These are phyloP conservation scores for Ophraella communa DNA, from an alignment of 2,888 invertebrate species.

Conservation along the genomic window DNA sequence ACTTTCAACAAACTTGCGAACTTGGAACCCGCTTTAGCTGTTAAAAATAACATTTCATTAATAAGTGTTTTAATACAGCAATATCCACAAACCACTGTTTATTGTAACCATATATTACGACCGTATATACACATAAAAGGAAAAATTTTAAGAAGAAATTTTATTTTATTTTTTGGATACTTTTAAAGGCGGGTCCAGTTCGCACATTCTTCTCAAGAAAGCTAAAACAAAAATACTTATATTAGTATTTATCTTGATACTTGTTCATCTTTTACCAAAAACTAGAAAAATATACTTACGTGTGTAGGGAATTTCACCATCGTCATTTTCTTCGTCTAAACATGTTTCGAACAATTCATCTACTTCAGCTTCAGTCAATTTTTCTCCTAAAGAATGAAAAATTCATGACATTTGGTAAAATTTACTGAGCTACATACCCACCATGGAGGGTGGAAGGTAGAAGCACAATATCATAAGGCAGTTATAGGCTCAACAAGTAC, in stretches of 20 bases:
- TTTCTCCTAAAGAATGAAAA: constrained; percentile 71
- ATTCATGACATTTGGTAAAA: too few species aligned
- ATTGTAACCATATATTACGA: constrained; percentile 27
- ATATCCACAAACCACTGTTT: too few species aligned
- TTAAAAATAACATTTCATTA: too few species aligned
- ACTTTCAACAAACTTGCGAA: too few species aligned
- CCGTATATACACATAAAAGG: constrained; percentile 11
- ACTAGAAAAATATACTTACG: constrained; percentile 70
- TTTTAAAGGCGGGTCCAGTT: constrained; percentile 60
- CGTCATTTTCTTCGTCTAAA: constrained; percentile 90
- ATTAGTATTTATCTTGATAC: neutral
- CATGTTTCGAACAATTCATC: constrained; percentile 83
- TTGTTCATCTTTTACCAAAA: neutral
- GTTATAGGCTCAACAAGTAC: too few species aligned
- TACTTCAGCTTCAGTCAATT: constrained; percentile 78
- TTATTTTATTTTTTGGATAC: constrained; percentile 41
- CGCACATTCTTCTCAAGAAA: constrained; percentile 88
- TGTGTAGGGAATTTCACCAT: constrained; percentile 89
- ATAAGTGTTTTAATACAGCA: too few species aligned
- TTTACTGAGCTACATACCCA: too few species aligned
- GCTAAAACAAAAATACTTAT: constrained; percentile 63
- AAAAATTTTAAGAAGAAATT: neutral
- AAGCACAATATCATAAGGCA: too few species aligned
- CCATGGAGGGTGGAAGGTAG: too few species aligned
- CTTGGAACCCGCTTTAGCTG: too few species aligned